Evolutionary conservation across 2,888 invertebrate species (phyloP).

Genomic region (Eristalinus aeneus): DNA sequence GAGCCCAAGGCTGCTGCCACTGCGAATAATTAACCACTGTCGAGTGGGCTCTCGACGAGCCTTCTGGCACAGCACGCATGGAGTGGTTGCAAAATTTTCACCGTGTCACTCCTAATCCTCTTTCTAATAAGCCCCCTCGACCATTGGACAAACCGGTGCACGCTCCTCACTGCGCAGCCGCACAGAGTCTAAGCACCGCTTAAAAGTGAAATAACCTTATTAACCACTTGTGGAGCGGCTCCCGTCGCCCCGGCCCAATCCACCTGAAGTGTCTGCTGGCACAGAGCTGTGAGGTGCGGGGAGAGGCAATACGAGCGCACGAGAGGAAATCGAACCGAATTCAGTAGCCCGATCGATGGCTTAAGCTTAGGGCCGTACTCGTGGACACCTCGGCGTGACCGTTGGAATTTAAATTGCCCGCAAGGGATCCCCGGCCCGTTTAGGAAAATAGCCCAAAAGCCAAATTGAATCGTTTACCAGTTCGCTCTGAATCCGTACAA

Average conservation of each 20-base stretch:
- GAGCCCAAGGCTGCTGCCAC: slow-evolving; percentile 11
- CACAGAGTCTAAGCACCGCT: slow-evolving; percentile 35
- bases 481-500: slow-evolving; percentile 44
- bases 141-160: slow-evolving; percentile 7
- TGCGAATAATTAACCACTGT: slow-evolving; percentile 25
- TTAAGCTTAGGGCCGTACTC: slow-evolving; percentile 55
- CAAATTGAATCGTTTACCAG: slow-evolving; percentile 61
- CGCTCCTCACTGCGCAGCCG: neutral
- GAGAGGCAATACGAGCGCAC: neutral
- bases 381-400: slow-evolving; percentile 49
- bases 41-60: neutral
- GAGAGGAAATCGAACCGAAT: slow-evolving; percentile 7
- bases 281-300: neutral
- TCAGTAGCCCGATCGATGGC: slow-evolving; percentile 55
- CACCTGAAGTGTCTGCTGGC: neutral
- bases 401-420: slow-evolving; percentile 43
- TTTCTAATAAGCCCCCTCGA: slow-evolving; percentile 35
- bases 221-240: slow-evolving; percentile 25
- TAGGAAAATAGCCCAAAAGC: slow-evolving; percentile 43
- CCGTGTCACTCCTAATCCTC: slow-evolving; percentile 22
- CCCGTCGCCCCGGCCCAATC: neutral
- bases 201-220: slow-evolving; percentile 61
- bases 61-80: neutral
- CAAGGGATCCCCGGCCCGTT: slow-evolving; percentile 5
- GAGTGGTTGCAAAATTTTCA: slow-evolving; percentile 17